Evolutionary conservation across 2,113 vertebrate species (phyloP).

Genomic region (Platichthys flesus): DNA sequence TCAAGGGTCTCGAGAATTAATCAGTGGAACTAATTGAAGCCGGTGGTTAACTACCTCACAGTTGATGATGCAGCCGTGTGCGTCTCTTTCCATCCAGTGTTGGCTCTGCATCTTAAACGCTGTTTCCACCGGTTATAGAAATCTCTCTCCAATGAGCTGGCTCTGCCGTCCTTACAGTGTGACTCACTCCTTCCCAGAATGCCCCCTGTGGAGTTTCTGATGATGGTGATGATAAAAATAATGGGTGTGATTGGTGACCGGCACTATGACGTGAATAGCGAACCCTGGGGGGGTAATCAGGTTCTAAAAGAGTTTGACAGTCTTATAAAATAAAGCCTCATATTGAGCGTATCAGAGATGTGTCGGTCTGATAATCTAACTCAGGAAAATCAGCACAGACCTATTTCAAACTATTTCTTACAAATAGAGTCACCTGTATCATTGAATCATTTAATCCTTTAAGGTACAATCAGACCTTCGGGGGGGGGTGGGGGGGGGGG

Average conservation of each 20-base stretch:
- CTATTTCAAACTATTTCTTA: too few relatives aligned
- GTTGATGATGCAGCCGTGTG: not conserved
- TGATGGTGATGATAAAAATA: constrained; percentile 51
- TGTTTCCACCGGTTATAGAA: not conserved
- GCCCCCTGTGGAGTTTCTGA: constrained; percentile 38
- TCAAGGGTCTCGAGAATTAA: constrained; percentile 24
- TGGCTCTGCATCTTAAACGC: not conserved
- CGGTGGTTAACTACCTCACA: not conserved
- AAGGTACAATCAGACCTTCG: too few relatives aligned
- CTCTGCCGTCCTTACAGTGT: constrained; percentile 24
- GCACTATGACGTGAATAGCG: not conserved
- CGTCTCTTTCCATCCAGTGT: not conserved
- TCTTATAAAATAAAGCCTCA: too few relatives aligned
- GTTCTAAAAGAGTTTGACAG: too few relatives aligned
- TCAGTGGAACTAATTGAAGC: not conserved
- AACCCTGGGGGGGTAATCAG: not conserved
- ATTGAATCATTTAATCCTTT: too few relatives aligned
- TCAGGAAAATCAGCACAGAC: too few relatives aligned
- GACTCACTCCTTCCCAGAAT: constrained; percentile 57
- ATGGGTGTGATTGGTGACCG: constrained; percentile 24
- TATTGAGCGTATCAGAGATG: too few relatives aligned
- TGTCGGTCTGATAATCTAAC: too few relatives aligned
- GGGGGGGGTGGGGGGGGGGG: too few relatives aligned
- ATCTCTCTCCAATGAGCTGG: not conserved
- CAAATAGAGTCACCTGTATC: too few relatives aligned